Evolutionary conservation across 2,113 vertebrate genomes (phyloP), one percentile per base, ranked within the genome.

Genomic region (Isurus oxyrinchus): DNA sequence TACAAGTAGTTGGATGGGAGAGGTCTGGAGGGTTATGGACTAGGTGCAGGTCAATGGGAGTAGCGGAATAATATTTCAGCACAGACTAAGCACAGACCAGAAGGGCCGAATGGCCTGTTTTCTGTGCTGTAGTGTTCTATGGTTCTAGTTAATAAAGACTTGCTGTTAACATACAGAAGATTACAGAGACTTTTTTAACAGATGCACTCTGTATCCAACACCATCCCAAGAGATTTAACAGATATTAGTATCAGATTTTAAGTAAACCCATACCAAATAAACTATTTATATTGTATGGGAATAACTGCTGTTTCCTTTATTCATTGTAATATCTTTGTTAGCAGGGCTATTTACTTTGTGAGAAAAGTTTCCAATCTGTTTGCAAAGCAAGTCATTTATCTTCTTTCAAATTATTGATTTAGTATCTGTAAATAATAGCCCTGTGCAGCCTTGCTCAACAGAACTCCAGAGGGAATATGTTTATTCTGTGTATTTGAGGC

Each of bases 331-430:
- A 25, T 57, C 55, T 25, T 49, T 90, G 25, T 57, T 57, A 57
- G 55, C 53, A 90, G 13, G 44, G 35, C 25, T 55, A 59, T 57
- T 90, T 90, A 90, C 55, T 13, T 31, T 35, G 25, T 59, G 88
- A 61, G 57, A 19, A 35, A 19, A 35, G 5, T 93, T 93, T 61
- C 31, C 5, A 35, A 1, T 94, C 59, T 94, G 81, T 84, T 49
- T 84, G 90, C 35, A 40, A 63, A 63, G 57, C 2, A 40, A 5
- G n/a, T n/a, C 7, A 25, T 63, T 63, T 59, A 91, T 91, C 25
- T 90, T 90, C 59, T 94, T 94, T 63, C 10, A 61, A 93, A 21
- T 63, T 93, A 93, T n/a, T n/a, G 88, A 91, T 91, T 35, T 91
- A 93, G 35, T 61, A 93, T 8, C 16, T 94, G 35, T 63, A 63